phyloP scores from a whole-genome alignment of 2,113 vertebrate species.

The Hemiprocne comata region DNA sequence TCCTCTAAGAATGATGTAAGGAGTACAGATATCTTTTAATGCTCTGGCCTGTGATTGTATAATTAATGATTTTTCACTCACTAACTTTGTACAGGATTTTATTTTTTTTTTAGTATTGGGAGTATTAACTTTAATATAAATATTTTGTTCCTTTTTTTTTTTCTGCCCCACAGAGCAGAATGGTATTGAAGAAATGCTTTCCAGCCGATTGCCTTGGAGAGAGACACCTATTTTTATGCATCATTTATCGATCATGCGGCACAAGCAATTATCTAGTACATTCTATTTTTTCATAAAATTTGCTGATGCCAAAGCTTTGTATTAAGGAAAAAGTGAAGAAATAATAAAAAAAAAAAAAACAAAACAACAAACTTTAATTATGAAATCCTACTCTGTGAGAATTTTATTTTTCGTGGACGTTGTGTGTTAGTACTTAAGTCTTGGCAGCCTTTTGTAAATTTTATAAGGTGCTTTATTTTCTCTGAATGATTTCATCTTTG shows the following conservation, averaged over 20 bases:
- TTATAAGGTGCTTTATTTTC: neutral
- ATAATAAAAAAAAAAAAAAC: conserved; percentile 33
- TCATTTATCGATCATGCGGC: conserved; percentile 81
- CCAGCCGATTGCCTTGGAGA: conserved; percentile 72
- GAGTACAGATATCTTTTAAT: neutral
- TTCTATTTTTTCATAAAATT: conserved; percentile 84
- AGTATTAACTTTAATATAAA: conserved; percentile 51
- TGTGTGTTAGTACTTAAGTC: neutral
- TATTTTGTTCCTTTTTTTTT: conserved; percentile 50
- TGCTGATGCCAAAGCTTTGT: conserved; percentile 86
- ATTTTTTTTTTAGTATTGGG: neutral
- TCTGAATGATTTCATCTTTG: neutral
- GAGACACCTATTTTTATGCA: conserved; percentile 81
- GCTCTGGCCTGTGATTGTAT: neutral
- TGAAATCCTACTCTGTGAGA: conserved; percentile 18
- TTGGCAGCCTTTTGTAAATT: neutral
- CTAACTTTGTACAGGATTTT: neutral
- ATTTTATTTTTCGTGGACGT: conserved; percentile 27
- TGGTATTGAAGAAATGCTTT: conserved; percentile 83
- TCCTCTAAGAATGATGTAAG: neutral
- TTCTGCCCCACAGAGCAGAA: conserved; percentile 78
- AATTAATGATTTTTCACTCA: neutral
- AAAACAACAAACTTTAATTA: conserved; percentile 31
- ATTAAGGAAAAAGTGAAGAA: conserved; percentile 79
- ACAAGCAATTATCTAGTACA: conserved; percentile 81